phyloP scores from a whole-genome alignment of 2,888 invertebrate genomes.

The Chrysopilus asiliformis region DNA sequence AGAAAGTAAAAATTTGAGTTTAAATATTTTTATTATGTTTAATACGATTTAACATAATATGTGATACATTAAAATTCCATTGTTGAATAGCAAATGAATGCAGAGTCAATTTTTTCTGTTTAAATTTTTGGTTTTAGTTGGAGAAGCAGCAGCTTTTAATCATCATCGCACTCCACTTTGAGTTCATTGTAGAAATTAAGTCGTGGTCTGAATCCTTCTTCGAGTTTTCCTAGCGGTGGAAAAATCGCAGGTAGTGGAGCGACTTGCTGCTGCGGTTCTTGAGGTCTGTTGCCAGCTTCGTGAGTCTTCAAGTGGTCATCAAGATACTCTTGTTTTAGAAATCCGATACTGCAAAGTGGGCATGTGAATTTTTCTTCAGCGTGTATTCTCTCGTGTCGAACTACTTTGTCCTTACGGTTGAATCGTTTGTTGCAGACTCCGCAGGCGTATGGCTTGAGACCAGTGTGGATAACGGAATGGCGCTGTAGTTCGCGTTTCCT shows the following conservation, averaged over 20 bases:
- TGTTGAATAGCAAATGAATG: too few species aligned
- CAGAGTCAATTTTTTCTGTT: too few species aligned
- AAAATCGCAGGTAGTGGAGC: too few species aligned
- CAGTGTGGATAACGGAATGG: slow-evolving; percentile 52
- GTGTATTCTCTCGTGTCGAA: slow-evolving; percentile 52
- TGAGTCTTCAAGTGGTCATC: slow-evolving; percentile 31
- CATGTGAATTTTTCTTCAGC: slow-evolving; percentile 50
- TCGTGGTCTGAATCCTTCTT: slow-evolving; percentile 9
- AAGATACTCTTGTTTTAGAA: slow-evolving; percentile 25
- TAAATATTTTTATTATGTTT: too few species aligned
- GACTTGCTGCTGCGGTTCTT: background rate
- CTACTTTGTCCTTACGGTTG: slow-evolving; percentile 53
- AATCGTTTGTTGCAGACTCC: slow-evolving; percentile 52
- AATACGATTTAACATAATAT: too few species aligned
- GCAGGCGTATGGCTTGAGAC: slow-evolving; percentile 53
- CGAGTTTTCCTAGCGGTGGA: background rate
- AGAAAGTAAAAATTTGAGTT: too few species aligned
- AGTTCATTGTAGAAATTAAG: slow-evolving; percentile 30
- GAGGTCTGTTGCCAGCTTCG: slow-evolving; percentile 8
- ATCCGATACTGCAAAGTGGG: slow-evolving; percentile 40
- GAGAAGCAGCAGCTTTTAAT: too few species aligned
- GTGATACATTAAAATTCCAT: too few species aligned
- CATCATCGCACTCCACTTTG: slow-evolving; percentile 23
- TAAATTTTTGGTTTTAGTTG: too few species aligned
- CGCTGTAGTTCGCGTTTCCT: slow-evolving; percentile 56